Evolutionary conservation across 2,797 vertebrate genomes (phyloP), one percentile per base, ranked within the genome.

Genomic region (Gymnoscopelus microlampas): DNA sequence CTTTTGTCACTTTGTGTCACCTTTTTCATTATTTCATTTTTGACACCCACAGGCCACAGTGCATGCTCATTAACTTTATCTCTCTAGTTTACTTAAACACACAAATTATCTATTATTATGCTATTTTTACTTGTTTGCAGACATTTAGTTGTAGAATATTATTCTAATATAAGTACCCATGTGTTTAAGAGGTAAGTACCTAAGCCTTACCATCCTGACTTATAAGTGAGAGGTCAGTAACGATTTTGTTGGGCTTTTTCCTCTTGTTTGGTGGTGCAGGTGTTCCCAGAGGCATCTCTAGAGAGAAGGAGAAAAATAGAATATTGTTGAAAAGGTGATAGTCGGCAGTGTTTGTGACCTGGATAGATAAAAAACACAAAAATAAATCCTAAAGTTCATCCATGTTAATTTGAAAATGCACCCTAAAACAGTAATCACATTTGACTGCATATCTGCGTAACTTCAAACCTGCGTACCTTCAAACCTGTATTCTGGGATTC

Each of bases 241-340:
- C 95, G 91, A 97, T 93, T 91, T 95, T 99, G 85, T 95, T 84
- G 78, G 93, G 84, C 93, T 96, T 98, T 96, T 96, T 97, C 94
- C 96, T 95, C 94, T 97, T 99, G 91, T 93, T 91, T 77, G 95
- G 93, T 68, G 96, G 96, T 78, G 96, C 96, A 60, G 96, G 96
- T 85, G 94, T 98, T 95, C 95, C 96, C 76, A 96, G 92, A 70
- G 97, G 96, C 97, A 98, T 99, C 85, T 80, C 89, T 94, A 72
- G 60, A 80, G 68, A 73, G 80, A 71, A 56, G 68, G 68, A 66
- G 65, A 19, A 82, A 13, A 82, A 66, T 9, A 47, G 11, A 51
- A 14, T 48, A 53, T 29, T 23, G 10, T n/a, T 59, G 7, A 73
- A 3, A 49, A 58, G 14, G 39, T 66, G 13, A 29, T 13, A 29